phyloP scores from a whole-genome alignment of 2,888 invertebrate species.

The Pristionchus arcanus region DNA sequence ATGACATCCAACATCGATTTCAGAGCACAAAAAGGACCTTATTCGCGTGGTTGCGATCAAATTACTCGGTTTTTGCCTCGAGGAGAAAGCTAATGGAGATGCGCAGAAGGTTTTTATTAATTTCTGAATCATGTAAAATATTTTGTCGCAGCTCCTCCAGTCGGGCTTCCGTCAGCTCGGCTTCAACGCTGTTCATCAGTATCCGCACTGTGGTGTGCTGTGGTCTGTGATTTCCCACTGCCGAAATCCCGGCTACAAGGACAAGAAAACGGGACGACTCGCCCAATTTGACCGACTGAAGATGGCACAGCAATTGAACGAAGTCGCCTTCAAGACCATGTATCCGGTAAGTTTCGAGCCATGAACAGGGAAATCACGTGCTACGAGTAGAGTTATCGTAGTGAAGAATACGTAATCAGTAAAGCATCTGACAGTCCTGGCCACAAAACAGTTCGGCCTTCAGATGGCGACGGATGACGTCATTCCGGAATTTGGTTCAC shows the following conservation, averaged over 20 bases:
- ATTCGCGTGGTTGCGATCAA: background rate
- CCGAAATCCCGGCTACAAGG: background rate
- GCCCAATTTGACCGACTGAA: background rate
- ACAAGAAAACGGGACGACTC: background rate
- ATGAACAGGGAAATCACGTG: no score
- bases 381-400: no score
- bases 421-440: no score
- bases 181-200: background rate
- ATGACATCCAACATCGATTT: background rate
- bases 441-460: no score
- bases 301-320: background rate
- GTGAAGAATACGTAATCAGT: no score
- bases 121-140: background rate
- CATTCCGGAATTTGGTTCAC: constrained; percentile 21
- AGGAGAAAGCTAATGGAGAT: background rate
- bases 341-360: background rate
- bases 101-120: background rate
- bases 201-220: background rate
- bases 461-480: background rate
- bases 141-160: background rate
- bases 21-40: background rate
- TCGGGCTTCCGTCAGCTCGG: background rate
- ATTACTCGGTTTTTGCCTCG: background rate
- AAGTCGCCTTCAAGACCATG: background rate
- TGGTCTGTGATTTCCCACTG: background rate